Evolutionary conservation across 2,888 invertebrate species (phyloP).

Genomic region (Melanostoma scalare): DNA sequence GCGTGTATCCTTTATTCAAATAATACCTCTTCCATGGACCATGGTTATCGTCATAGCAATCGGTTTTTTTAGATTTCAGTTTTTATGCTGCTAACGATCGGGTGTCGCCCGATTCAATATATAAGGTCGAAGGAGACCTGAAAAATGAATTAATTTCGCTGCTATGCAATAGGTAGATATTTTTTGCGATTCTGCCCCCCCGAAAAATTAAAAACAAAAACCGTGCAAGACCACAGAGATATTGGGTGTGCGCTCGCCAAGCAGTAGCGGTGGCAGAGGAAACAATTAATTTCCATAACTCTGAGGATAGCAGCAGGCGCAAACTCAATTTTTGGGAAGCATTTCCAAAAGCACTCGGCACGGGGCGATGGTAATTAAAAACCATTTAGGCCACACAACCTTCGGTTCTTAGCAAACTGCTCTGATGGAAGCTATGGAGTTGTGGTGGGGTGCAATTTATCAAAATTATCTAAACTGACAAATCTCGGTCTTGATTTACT

Average conservation of each 20-base stretch:
- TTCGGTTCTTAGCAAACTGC: slow-evolving; percentile 26
- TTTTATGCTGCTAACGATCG: slow-evolving; percentile 45
- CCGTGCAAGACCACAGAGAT: slow-evolving; percentile 41
- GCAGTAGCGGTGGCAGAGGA: background rate
- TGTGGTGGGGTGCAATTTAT: slow-evolving; percentile 66
- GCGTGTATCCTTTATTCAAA: slow-evolving; percentile 45
- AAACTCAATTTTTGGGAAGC: slow-evolving; percentile 64
- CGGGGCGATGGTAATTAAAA: slow-evolving; percentile 65
- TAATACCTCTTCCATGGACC: background rate
- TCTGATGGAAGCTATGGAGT: slow-evolving; percentile 13
- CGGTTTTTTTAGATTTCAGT: slow-evolving; percentile 19
- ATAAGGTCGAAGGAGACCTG: slow-evolving; percentile 40
- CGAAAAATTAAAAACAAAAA: slow-evolving; percentile 20
- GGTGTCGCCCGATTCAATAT: slow-evolving; percentile 36
- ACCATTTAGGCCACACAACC: slow-evolving; percentile 65
- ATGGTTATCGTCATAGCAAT: slow-evolving; percentile 18
- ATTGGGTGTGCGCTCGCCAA: slow-evolving; percentile 31
- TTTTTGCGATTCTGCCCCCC: slow-evolving; percentile 23
- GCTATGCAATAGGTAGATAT: slow-evolving; percentile 35
- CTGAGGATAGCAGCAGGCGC: slow-evolving; percentile 61
- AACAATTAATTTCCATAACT: slow-evolving; percentile 69
- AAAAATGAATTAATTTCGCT: slow-evolving; percentile 53
- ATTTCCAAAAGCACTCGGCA: slow-evolving; percentile 46
- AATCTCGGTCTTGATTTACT: slow-evolving; percentile 75
- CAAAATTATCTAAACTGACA: slow-evolving; percentile 74